Percentiles rank a stretch among this genome's conserved stretches.
Evolutionary conservation across 2,888 invertebrate genomes (phyloP).

Genomic region (Stratiomys singularior): DNA sequence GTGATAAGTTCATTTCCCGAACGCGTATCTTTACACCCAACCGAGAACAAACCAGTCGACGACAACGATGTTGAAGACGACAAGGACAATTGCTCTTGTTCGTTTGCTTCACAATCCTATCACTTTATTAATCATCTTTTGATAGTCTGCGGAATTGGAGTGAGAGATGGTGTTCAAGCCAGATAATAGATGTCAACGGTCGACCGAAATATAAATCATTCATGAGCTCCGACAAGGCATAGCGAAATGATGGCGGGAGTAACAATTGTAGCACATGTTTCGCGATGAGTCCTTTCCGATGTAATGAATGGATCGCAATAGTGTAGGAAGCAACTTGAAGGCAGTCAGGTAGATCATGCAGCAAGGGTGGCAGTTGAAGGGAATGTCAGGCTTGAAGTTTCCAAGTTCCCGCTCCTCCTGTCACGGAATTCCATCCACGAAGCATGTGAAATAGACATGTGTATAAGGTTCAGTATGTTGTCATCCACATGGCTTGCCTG

Average conservation of each 20-base stretch:
- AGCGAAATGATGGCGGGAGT: background rate
- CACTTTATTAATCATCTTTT: slow-evolving; percentile 46
- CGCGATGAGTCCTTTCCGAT: slow-evolving; percentile 25
- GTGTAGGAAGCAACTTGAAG: background rate
- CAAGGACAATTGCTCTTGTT: slow-evolving; percentile 3
- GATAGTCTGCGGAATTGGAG: slow-evolving; percentile 22
- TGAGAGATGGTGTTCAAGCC: slow-evolving; percentile 15
- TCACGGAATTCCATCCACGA: no score
- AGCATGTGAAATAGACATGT: slow-evolving; percentile 29
- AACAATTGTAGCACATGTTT: slow-evolving; percentile 38
- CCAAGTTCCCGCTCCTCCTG: background rate
- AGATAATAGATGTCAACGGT: slow-evolving; percentile 46
- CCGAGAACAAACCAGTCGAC: background rate
- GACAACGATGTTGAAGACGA: background rate
- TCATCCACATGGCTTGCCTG: background rate
- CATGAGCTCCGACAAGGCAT: background rate
- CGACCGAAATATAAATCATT: slow-evolving; percentile 44
- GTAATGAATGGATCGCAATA: slow-evolving; percentile 1
- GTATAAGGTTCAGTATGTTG: slow-evolving; percentile 21
- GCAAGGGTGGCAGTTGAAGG: background rate
- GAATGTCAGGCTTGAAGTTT: slow-evolving; percentile 1
- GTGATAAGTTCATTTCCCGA: slow-evolving; percentile 1
- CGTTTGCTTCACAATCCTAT: slow-evolving; percentile 9
- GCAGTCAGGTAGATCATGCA: background rate
- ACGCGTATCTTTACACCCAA: background rate